phyloP scores from a whole-genome alignment of 2,888 invertebrate species.

The Pristionchus entomophagus region DNA sequence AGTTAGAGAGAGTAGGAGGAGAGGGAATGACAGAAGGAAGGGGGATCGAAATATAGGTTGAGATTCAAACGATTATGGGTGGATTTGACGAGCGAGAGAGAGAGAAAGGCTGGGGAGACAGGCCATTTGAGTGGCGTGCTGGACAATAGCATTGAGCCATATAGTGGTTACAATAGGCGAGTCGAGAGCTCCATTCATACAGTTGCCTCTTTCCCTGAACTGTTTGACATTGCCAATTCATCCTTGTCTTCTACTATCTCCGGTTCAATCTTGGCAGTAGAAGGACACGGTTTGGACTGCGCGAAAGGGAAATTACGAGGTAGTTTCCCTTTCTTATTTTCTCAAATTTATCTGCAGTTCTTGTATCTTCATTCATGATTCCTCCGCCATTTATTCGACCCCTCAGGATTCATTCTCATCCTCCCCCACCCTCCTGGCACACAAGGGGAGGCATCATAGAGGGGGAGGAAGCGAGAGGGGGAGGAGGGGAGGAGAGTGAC shows the following conservation, averaged over 20 bases:
- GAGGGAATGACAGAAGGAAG: background rate
- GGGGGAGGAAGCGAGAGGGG: background rate
- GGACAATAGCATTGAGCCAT: background rate
- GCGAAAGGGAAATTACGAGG: conserved; percentile 1
- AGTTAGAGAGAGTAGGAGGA: background rate
- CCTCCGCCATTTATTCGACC: background rate
- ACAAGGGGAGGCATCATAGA: conserved; percentile 20
- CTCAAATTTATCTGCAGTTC: background rate
- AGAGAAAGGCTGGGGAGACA: background rate
- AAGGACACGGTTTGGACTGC: background rate
- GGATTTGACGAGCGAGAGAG: conserved; percentile 17
- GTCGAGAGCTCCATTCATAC: background rate
- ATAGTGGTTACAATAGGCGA: background rate
- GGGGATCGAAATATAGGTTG: conserved; percentile 39
- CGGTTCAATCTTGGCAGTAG: background rate
- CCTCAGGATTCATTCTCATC: conserved; percentile 27
- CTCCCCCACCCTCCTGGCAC: background rate
- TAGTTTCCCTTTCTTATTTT: background rate
- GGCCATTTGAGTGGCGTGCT: background rate
- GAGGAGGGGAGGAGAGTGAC: background rate
- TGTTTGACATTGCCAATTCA: background rate
- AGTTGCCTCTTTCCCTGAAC: background rate
- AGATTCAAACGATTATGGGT: conserved; percentile 31
- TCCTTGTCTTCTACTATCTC: background rate
- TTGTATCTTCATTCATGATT: background rate